Evolutionary conservation across 2,113 vertebrate genomes (phyloP), one percentile per base, ranked within the genome.

Genomic region (Ursus arctos): DNA sequence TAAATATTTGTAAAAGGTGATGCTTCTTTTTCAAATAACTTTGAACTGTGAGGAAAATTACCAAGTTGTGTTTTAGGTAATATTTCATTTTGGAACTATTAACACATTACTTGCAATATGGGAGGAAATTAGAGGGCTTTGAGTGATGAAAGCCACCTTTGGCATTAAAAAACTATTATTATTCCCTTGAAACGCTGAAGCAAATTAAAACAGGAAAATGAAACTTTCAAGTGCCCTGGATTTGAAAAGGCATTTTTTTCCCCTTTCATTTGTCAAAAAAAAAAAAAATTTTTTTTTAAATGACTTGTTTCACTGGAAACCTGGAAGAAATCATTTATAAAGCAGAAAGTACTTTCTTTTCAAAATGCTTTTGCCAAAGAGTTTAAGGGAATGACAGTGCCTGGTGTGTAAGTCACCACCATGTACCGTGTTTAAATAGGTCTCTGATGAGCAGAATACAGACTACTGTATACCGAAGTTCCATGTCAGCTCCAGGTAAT

Each of bases 1-100:
- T 98, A 99, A 99, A 99, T 99, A 99, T 99, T 99, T 99, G 98
- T 97, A 90, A 97, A 99, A 97, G 97, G 91, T 97, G 98, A 98
- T 98, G 96, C 93, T 98, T 98, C 97, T 98, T 98, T 98, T 98
- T 98, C 98, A 99, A 99, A 99, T 99, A 98, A 98, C 97, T 98
- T 98, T 98, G 98, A 99, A 98, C 98, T 98, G 98, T 97, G 97
- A 98, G 98, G 98, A 98, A 99, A 99, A 99, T 98, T 95, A 98
- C 98, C 98, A 97, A 98, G 93, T 98, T 98, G 93, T 98, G 96
- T 96, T 99, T 98, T 98, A 99, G 98, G 97, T 98, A 98, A 97
- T 98, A 97, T 99, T 99, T 99, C 97, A 98, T 99, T 99, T 99
- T 98, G 98, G 95, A 97, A 97, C 98, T 98, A 98, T 98, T 98